Evolutionary conservation across 2,888 invertebrate species (phyloP).

Genomic region (Atherix ibis): DNA sequence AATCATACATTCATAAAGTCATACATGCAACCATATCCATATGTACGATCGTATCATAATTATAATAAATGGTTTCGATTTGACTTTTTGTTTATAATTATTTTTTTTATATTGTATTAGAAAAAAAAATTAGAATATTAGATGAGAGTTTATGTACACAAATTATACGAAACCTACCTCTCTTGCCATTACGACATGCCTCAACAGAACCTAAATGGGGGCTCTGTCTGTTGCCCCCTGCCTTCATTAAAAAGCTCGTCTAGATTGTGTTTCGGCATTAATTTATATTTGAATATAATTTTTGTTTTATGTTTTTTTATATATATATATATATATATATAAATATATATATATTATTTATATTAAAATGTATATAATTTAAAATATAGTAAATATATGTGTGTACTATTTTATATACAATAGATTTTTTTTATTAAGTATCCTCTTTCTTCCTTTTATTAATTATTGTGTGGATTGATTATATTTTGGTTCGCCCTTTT

Average conservation of each 20-base stretch:
- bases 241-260: slow-evolving; percentile 20
- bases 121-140: background rate
- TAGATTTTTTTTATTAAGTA: background rate
- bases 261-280: slow-evolving; percentile 16
- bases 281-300: no score
- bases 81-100: no score
- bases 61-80: no score
- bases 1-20: no score
- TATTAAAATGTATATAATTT: no score
- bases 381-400: no score
- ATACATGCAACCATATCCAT: no score
- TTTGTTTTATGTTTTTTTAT: no score
- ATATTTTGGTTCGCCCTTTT: background rate
- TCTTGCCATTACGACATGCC: slow-evolving; percentile 36
- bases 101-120: no score
- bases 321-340: no score
- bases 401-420: background rate
- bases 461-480: background rate
- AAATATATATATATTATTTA: no score
- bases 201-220: slow-evolving; percentile 32
- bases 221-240: slow-evolving; percentile 29
- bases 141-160: background rate
- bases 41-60: no score
- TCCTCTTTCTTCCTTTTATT: background rate
- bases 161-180: slow-evolving; percentile 24